Conservation (phyloP, 1,140 invertebrate species). For the Aphaenogaster ashmeadi region DNA sequence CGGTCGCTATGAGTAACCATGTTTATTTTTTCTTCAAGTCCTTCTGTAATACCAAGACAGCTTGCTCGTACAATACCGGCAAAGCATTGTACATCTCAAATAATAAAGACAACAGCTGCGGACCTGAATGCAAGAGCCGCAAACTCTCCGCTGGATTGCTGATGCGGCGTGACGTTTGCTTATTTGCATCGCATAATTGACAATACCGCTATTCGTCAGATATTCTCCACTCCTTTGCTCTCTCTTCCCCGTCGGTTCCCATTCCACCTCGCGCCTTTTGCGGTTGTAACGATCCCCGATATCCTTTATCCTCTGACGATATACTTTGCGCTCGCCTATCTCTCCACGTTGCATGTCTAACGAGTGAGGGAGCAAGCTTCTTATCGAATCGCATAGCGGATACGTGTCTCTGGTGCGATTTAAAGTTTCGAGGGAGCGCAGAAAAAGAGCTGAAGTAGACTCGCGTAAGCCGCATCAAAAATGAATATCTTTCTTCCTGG, state of each 20-base stretch:
- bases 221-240: conserved; percentile 30
- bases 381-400: conserved; percentile 41
- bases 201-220: conserved; percentile 42
- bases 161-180: conserved; percentile 42
- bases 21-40: conserved; percentile 15
- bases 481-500: conserved; percentile 47
- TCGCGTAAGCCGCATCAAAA: conserved; percentile 55
- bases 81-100: conserved; percentile 20
- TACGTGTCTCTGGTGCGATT: conserved; percentile 49
- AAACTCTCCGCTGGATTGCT: conserved; percentile 30
- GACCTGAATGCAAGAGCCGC: conserved; percentile 20
- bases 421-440: conserved; percentile 24
- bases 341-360: conserved; percentile 36
- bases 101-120: conserved; percentile 49
- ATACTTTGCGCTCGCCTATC: neutral
- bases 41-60: conserved; percentile 3
- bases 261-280: neutral
- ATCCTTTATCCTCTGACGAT: conserved; percentile 29
- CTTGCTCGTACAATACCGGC: neutral
- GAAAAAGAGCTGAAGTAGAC: conserved; percentile 35
- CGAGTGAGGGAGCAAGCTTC: conserved; percentile 12
- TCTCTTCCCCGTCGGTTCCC: neutral
- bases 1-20: neutral
- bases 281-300: conserved; percentile 16
- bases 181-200: conserved; percentile 59